These are phyloP conservation scores for Musca vetustissima DNA, from an alignment of 1,140 invertebrate genomes.

Conservation along the genomic window DNA sequence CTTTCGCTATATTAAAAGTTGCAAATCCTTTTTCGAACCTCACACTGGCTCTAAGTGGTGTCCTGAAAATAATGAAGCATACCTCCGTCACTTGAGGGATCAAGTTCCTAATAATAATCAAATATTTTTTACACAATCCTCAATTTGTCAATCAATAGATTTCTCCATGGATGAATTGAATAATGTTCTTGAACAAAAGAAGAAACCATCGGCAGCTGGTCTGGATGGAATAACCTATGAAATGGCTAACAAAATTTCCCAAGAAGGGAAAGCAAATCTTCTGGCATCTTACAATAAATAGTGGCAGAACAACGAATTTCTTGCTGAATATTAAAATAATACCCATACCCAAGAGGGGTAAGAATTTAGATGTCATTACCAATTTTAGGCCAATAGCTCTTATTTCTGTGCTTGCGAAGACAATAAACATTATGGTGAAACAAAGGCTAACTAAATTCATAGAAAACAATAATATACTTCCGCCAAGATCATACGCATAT, in stretches of 20 bases:
- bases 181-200: neutral
- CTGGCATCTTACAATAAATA: neutral
- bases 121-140: too few relatives aligned
- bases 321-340: too few relatives aligned
- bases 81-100: too few relatives aligned
- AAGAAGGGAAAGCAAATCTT: neutral
- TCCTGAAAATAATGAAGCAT: too few relatives aligned
- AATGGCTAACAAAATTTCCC: neutral
- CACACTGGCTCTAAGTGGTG: too few relatives aligned
- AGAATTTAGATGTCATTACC: neutral
- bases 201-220: neutral
- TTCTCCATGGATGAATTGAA: too few relatives aligned
- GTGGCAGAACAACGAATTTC: neutral
- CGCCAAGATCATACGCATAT: neutral
- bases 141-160: too few relatives aligned
- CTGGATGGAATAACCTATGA: neutral
- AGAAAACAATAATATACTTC: neutral
- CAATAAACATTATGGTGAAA: neutral
- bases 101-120: too few relatives aligned
- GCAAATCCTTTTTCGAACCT: neutral
- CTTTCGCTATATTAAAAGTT: neutral
- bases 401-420: too few relatives aligned
- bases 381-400: neutral
- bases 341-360: too few relatives aligned
- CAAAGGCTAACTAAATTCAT: neutral